These are phyloP conservation scores for Anolis apletophallus DNA, from an alignment of 2,797 vertebrate species.

Conservation along the genomic window DNA sequence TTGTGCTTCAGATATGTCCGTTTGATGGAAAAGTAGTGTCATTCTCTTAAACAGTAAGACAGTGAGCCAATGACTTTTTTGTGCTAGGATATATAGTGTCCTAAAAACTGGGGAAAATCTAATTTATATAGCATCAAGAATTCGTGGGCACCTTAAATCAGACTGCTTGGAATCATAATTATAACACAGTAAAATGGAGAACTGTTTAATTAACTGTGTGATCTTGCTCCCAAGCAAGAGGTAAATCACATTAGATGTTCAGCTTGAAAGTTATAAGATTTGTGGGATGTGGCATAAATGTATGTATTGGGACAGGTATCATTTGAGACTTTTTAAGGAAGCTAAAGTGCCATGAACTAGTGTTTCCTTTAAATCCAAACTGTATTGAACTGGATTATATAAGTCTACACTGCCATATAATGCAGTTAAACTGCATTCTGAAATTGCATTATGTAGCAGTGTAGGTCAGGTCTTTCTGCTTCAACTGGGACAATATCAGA, in stretches of 20 bases:
- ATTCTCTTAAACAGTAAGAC: constrained; percentile 53
- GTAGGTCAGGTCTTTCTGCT: background rate
- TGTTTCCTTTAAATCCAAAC: background rate
- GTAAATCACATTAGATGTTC: background rate
- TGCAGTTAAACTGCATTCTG: too few relatives aligned
- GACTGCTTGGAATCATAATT: background rate
- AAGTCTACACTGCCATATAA: too few relatives aligned
- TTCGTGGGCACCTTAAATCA: background rate
- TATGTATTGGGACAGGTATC: background rate
- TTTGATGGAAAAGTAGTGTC: constrained; percentile 55
- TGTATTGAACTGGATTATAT: too few relatives aligned
- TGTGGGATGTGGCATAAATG: background rate
- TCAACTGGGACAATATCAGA: background rate
- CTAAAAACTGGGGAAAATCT: constrained; percentile 22
- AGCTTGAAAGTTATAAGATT: background rate
- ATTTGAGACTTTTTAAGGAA: too few relatives aligned
- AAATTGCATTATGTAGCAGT: too few relatives aligned
- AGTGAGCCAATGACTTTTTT: constrained; percentile 48
- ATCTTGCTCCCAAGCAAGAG: background rate
- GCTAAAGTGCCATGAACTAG: background rate
- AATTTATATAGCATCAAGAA: background rate
- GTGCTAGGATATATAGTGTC: background rate
- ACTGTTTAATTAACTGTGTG: background rate
- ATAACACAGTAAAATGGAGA: background rate
- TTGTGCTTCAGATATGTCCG: constrained; percentile 54